Evolutionary conservation across 2,797 vertebrate genomes (phyloP).

Genomic region (Sebastes aleutianus): DNA sequence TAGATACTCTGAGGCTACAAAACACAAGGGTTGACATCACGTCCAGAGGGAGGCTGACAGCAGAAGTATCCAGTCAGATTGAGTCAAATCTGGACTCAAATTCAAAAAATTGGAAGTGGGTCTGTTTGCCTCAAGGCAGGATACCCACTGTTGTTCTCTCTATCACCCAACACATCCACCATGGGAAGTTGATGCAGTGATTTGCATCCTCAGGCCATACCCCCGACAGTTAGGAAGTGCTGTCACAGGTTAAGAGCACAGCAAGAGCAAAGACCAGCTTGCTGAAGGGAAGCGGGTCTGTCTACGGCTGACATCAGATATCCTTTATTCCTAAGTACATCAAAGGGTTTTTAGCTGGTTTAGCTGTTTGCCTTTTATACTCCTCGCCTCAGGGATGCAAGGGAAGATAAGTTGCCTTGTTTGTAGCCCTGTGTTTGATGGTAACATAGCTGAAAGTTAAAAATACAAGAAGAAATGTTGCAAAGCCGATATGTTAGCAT

Average conservation of each 20-base stretch:
- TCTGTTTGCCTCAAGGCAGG: slow-evolving; percentile 28
- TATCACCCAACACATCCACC: slow-evolving; percentile 7
- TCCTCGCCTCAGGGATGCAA: not conserved
- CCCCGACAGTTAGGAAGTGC: not conserved
- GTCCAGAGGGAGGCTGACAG: slow-evolving; percentile 23
- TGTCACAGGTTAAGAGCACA: slow-evolving; percentile 15
- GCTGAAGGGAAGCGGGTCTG: not conserved
- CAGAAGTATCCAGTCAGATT: not conserved
- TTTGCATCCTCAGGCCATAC: slow-evolving; percentile 17
- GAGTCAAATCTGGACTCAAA: slow-evolving; percentile 7
- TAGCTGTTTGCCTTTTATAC: not conserved
- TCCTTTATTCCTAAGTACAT: not conserved
- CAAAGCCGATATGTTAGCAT: not conserved
- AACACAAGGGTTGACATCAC: slow-evolving; percentile 16
- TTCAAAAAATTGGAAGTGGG: slow-evolving; percentile 8
- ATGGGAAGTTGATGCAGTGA: not conserved
- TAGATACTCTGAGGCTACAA: not conserved
- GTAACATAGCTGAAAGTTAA: not conserved
- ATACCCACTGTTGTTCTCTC: slow-evolving; percentile 9
- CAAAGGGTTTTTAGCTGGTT: not conserved
- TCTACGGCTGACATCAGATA: not conserved
- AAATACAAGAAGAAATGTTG: not conserved
- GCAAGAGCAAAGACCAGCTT: not conserved
- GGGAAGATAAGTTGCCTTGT: not conserved
- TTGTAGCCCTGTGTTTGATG: not conserved